Evolutionary conservation across 2,797 vertebrate species (phyloP), one percentile per base, ranked within the genome.

Genomic region (Sebastes matsubarae): DNA sequence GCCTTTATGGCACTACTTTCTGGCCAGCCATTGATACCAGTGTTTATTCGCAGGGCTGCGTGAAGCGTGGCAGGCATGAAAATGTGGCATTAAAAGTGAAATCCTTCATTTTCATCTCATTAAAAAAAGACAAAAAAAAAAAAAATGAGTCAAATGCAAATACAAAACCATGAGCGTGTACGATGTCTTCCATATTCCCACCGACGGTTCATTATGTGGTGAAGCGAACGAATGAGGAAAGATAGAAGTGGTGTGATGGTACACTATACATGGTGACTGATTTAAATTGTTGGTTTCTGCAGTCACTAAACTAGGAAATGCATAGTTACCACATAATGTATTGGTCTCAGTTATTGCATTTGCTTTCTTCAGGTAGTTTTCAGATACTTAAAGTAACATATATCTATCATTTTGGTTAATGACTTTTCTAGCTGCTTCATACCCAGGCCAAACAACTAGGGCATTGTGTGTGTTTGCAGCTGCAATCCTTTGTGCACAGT

Each of bases 31-130:
- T 93, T 94, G 94, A 96, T 96, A 96, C 95, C 94, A 89, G 80
- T 93, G 95, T 96, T 97, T 96, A 96, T 97, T 97, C 92, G 91
- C 79, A 65, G 88, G 89, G 94, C 95, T 93, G 95, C 90, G 77
- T 90, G 88, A 94, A 96, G 93, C 90, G 89, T 96, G 94, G 91
- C 92, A 82, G 89, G 93, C 95, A 95, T 91, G 89, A 94, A 97
- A 96, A 95, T 94, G 89, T 88, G 87, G 89, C 86, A 96, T 96
- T 96, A 96, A 95, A 96, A 88, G 91, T 93, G 93, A 92, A 96
- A 96, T 95, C 93, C 96, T 96, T 94, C 93, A 96, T 97, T 97
- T 97, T 96, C 90, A 95, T 96, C 95, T 96, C 95, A 96, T 96
- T 96, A 95, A 95, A 95, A 92, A 86, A 73, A 58, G 6, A 38